Conservation (phyloP, 2,888 invertebrate genomes). For the Dasysyrphus albostriatus region DNA sequence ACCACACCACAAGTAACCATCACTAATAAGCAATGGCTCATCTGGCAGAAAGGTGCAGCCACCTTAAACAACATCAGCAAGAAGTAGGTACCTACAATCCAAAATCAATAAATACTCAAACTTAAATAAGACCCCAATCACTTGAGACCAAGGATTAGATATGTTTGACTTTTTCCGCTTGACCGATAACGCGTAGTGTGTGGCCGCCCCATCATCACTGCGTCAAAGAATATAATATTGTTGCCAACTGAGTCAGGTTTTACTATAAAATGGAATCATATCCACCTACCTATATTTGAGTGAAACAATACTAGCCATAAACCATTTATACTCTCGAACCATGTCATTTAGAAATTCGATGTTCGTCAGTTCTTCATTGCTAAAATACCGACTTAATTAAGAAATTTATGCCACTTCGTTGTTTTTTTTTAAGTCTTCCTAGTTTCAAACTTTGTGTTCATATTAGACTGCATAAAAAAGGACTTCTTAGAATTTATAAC, state of each 20-base stretch:
- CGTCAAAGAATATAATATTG: not conserved
- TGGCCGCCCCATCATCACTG: constrained; percentile 65
- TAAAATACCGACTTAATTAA: no score
- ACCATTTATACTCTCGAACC: no score
- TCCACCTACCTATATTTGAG: no score
- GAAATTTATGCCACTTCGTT: no score
- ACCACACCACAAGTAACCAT: constrained; percentile 54
- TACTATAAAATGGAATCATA: not conserved
- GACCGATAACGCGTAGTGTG: constrained; percentile 77
- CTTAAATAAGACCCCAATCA: constrained; percentile 79
- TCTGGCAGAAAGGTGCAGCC: constrained; percentile 2
- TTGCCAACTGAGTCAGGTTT: constrained; percentile 10
- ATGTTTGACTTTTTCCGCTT: constrained; percentile 82
- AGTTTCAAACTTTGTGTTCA: no score
- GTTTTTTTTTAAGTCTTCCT: no score
- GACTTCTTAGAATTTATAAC: no score
- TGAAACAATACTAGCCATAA: no score
- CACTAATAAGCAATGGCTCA: constrained; percentile 39
- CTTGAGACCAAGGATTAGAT: constrained; percentile 83
- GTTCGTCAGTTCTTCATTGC: no score
- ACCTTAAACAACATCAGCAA: not conserved
- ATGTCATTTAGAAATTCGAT: no score
- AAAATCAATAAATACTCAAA: constrained; percentile 67
- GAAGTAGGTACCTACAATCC: constrained; percentile 25
- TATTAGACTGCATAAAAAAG: no score